Base-by-base conservation (phyloP, 2,113 vertebrate genomes). In the Zeus faber region DNA sequence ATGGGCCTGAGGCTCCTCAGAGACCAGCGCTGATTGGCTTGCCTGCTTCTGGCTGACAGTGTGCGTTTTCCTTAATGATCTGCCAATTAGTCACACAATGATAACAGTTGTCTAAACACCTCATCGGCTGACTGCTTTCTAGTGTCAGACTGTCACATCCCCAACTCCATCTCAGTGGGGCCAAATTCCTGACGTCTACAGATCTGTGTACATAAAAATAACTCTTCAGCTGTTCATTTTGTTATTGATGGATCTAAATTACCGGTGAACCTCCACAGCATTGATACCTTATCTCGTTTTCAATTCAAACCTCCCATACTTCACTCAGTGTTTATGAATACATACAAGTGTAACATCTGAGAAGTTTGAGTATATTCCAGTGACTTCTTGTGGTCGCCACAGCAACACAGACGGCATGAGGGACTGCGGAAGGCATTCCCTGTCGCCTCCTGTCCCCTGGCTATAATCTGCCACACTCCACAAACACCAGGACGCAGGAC, bases 41-140 rank as follows among this genome's bases (percentile, higher is more conserved):
- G 48, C 33, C 64, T 31, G 76, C 60, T 58, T 41, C 45, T 44
- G 65, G 51, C 65, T 20, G 49, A 48, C 54, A 58, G 64, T 49
- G 44, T 59, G 67, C 57, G 72, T 78, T 83, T 82, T 83, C 64
- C 53, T 70, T 88, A 88, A 89, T 87, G 83, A 90, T 72, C 67
- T 59, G 62, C 72, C 69, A 85, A 87, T 88, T 89, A 89, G 79
- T 68, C 76, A 84, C 81, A 85, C 74, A 73, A 47, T 56, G 76
- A 77, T 67, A 85, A 88, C 81, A 86, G 53, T 79, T 20, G 24
- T 65, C 81, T 83, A 89, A 88, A 80, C 74, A 78, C 49, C 64
- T 37, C 16, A 14, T 77, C 72, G 71, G 27, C 46, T 58, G 72
- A 72, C 72, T 70, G 5, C 18, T 25, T 43, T 37, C 25, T 20